Base-by-base conservation (phyloP, 1,140 invertebrate species). In the Bathynomus jamesi region DNA sequence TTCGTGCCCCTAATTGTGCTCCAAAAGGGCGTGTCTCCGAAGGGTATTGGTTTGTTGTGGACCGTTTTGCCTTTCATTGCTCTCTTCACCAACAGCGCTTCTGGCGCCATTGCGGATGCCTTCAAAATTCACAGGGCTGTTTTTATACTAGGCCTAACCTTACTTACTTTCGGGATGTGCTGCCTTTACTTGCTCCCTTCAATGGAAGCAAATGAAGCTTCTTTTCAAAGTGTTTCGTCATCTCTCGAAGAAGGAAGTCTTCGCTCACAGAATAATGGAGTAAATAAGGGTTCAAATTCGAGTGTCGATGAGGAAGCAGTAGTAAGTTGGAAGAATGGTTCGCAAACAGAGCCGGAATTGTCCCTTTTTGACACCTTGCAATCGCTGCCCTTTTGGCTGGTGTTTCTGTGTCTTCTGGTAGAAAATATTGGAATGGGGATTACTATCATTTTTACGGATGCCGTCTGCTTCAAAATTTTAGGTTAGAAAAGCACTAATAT, bases 1-100 rank as follows among this genome's bases (percentile, higher is more conserved):
- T 66, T 73, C 40, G 30, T 73, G 40, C 67, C 72, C 28, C 67
- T 70, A 60, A 63, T 73, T 40, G 63, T 63, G 13, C 32, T 63
- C 17, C 72, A 73, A 60, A 73, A 73, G 63, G 72, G 72, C 29
- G 63, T 73, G 17, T 64, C 72, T n/a, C 61, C 27, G n/a, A 28
- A 67, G n/a, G 74, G 69, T 5, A 67, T 76, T 27, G 71, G 74
- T 13, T 61, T 71, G 13, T 65, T 76, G 25, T 76, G 72, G 68
- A 46, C 69, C 0, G 67, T 65, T 17, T 67, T 69, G 21, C 71
- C 74, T 5, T 28, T 76, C 7, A 8, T 68, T 21, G 69, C 67
- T n/a, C 46, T 61, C 28, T 61, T 68, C 60, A 63, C 67, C 24
- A 70, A 65, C 29, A 28, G 69, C 24, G 8, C 66, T 24, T 61